phyloP scores from a whole-genome alignment of 2,797 vertebrate species.

The Linurgus olivaceus region DNA sequence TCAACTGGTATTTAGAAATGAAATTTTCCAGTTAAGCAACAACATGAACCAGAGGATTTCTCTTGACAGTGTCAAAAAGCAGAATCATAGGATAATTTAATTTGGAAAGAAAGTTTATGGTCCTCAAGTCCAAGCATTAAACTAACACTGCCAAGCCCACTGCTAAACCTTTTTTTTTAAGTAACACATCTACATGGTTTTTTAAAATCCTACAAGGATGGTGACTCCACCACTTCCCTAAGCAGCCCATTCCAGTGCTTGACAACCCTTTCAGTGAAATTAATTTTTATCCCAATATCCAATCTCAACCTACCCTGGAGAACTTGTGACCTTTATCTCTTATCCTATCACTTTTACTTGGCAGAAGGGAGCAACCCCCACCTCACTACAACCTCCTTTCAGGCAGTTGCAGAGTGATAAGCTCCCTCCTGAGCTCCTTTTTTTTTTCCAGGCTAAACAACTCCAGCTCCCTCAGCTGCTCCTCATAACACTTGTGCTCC shows the following conservation, averaged over 20 bases:
- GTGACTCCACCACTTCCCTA: not conserved
- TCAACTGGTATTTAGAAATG: not conserved
- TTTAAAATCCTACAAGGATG: not conserved
- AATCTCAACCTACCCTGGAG: not conserved
- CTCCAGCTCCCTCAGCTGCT: not conserved
- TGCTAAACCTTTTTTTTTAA: not conserved
- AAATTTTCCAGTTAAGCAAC: not conserved
- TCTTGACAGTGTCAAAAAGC: not conserved
- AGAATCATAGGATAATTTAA: not conserved
- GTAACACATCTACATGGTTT: not conserved
- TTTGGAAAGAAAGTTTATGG: not conserved
- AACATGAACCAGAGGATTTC: not conserved
- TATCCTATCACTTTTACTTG: not conserved
- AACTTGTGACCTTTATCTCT: not conserved
- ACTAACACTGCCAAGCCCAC: not conserved
- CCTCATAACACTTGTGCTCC: not conserved
- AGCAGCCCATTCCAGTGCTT: not conserved
- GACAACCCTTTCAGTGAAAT: not conserved
- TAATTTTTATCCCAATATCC: not conserved
- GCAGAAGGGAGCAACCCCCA: not conserved
- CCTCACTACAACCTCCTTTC: fast-evolving
- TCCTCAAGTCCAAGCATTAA: not conserved
- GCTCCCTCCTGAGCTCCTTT: not conserved
- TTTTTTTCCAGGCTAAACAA: not conserved
- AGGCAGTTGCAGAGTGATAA: not conserved